These are phyloP conservation scores for Neomorphus geoffroyi DNA, from an alignment of 2,797 vertebrate genomes.

Conservation along the genomic window DNA sequence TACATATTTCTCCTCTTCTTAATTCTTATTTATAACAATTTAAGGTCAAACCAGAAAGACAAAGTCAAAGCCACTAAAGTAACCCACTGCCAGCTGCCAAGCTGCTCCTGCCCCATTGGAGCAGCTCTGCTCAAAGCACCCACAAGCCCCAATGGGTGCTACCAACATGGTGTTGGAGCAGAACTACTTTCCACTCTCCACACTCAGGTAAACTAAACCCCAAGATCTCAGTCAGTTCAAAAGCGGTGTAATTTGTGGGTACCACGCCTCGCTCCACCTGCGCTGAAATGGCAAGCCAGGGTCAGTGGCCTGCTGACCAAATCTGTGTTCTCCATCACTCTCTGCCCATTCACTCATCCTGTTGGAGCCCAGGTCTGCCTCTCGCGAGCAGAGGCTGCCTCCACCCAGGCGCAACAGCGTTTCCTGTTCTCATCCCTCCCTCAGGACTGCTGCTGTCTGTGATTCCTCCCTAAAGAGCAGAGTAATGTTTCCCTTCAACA, in stretches of 20 bases:
- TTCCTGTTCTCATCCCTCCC: rapidly evolving
- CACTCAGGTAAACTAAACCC: not conserved
- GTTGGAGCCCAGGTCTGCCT: not conserved
- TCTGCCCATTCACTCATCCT: rapidly evolving
- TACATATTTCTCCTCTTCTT: not conserved
- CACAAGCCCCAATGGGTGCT: rapidly evolving
- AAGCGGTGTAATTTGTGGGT: rapidly evolving
- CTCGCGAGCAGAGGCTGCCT: not conserved
- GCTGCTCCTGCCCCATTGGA: rapidly evolving
- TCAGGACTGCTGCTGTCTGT: rapidly evolving
- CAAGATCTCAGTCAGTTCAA: too few relatives aligned
- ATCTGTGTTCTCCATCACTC: rapidly evolving
- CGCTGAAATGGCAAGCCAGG: rapidly evolving
- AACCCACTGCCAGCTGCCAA: rapidly evolving
- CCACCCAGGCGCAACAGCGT: rapidly evolving
- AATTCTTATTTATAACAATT: not conserved
- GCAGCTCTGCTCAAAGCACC: too few relatives aligned
- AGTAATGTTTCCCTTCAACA: not conserved
- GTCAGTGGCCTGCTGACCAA: rapidly evolving
- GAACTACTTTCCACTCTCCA: too few relatives aligned
- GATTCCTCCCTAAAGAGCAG: rapidly evolving
- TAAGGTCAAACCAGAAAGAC: not conserved
- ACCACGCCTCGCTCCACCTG: rapidly evolving
- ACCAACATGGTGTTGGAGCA: rapidly evolving
- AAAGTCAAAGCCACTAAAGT: not conserved